Evolutionary conservation across 2,113 vertebrate species (phyloP).

Genomic region (Columba janthina): DNA sequence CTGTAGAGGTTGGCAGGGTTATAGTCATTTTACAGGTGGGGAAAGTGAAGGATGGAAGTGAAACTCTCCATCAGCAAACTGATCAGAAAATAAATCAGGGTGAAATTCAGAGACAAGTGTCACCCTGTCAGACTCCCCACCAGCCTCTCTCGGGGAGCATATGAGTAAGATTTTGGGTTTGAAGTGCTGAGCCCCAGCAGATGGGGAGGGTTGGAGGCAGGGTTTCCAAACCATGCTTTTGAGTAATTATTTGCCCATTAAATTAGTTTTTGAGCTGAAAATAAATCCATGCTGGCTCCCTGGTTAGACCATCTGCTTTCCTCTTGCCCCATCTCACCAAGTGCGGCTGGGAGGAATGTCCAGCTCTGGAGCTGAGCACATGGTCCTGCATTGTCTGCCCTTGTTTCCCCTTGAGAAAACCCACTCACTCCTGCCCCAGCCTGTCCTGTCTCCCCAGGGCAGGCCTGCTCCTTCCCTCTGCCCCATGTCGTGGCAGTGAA

Average conservation of each 20-base stretch:
- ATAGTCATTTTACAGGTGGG: neutral
- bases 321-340: neutral
- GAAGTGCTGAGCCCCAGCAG: neutral
- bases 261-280: neutral
- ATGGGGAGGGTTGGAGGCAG: neutral
- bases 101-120: neutral
- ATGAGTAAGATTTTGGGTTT: neutral
- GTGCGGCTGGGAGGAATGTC: neutral
- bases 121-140: rapidly evolving
- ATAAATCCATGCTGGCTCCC: neutral
- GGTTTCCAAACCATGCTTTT: neutral
- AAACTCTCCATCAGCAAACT: neutral
- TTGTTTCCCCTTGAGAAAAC: neutral
- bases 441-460: neutral
- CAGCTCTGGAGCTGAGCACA: neutral
- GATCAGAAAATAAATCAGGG: neutral
- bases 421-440: neutral
- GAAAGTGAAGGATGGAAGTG: neutral
- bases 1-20: neutral
- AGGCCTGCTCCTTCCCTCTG: neutral
- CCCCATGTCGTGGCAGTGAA: neutral
- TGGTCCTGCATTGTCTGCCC: neutral
- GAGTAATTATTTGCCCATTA: neutral
- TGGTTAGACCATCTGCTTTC: neutral
- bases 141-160: rapidly evolving